Evolutionary conservation across 2,888 invertebrate species (phyloP).

Genomic region (Therioaphis trifolii): DNA sequence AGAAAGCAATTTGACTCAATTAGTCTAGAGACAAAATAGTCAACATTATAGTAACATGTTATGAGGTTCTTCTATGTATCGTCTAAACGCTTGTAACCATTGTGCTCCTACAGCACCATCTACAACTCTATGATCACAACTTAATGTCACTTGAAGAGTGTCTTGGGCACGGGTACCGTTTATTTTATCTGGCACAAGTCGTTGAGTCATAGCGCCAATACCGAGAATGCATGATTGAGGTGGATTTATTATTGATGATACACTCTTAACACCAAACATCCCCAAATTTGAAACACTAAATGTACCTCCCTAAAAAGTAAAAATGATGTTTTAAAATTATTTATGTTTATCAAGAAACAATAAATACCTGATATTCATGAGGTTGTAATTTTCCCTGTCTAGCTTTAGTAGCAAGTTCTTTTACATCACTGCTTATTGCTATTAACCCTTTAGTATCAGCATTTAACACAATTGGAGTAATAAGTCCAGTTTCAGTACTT

Average conservation of each 20-base stretch:
- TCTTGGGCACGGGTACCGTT: constrained; percentile 70
- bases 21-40: background rate
- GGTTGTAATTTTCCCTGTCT: constrained; percentile 90
- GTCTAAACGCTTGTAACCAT: constrained; percentile 92
- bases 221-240: constrained; percentile 95
- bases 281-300: constrained; percentile 95
- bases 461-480: constrained; percentile 94
- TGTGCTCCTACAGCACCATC: constrained; percentile 98
- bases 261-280: constrained; percentile 91
- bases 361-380: constrained; percentile 84
- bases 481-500: constrained; percentile 91
- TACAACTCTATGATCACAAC: constrained; percentile 96
- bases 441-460: constrained; percentile 91
- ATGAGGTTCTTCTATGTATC: constrained; percentile 90
- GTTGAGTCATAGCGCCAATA: constrained; percentile 83
- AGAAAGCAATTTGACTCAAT: constrained; percentile 44
- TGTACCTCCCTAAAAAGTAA: constrained; percentile 80
- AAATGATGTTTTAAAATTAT: background rate
- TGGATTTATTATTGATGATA: constrained; percentile 95
- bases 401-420: constrained; percentile 85
- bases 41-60: constrained; percentile 85
- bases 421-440: constrained; percentile 84
- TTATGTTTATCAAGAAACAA: background rate
- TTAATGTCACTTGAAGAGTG: constrained; percentile 90
- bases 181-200: constrained; percentile 79